These are phyloP conservation scores for Pachycephala philippinensis DNA, from an alignment of 2,113 vertebrate species.

Conservation along the genomic window DNA sequence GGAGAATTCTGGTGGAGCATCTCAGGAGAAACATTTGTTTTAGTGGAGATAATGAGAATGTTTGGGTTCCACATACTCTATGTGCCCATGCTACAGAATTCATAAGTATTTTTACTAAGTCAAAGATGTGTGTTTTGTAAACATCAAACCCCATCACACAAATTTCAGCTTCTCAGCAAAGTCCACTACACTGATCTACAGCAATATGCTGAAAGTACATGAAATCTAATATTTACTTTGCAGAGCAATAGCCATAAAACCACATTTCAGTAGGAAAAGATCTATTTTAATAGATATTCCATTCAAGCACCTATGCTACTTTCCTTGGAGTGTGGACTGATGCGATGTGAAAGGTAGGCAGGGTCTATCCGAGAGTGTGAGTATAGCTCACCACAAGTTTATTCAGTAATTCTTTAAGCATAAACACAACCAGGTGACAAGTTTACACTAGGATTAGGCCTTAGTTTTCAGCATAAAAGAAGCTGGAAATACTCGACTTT, in stretches of 20 bases:
- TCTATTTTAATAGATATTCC: neutral
- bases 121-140: neutral
- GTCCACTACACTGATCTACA: neutral
- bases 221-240: neutral
- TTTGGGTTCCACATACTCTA: neutral
- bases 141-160: neutral
- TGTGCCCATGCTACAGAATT: neutral
- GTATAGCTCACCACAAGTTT: neutral
- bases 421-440: neutral
- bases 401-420: neutral
- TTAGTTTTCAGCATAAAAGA: neutral
- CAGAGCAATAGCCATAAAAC: neutral
- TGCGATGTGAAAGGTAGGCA: neutral
- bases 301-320: fast-evolving
- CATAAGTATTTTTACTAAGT: neutral
- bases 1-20: neutral
- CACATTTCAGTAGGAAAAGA: neutral
- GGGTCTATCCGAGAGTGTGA: neutral
- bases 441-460: neutral
- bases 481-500: neutral
- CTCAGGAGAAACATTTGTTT: neutral
- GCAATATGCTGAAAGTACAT: neutral
- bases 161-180: neutral
- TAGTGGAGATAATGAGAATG: neutral
- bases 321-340: neutral